Percentiles rank a stretch among this genome's conserved stretches.
phyloP scores from a whole-genome alignment of 1,140 invertebrate genomes.

The Tribolium castaneum region DNA sequence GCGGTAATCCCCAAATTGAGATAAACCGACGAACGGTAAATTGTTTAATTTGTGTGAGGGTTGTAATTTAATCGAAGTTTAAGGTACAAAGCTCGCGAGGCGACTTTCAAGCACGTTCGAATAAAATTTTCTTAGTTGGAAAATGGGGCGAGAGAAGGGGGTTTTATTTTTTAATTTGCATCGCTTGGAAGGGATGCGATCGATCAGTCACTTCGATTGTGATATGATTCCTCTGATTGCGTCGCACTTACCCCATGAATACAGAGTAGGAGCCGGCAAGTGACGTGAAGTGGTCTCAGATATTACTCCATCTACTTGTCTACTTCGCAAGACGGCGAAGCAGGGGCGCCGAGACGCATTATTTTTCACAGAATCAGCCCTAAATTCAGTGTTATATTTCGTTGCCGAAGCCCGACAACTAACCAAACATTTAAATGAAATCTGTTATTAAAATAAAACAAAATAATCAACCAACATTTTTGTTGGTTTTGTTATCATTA shows the following conservation, averaged over 20 bases:
- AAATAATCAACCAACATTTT: too few species aligned
- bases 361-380: neutral
- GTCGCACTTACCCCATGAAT: conserved; percentile 52
- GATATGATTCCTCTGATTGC: conserved; percentile 49
- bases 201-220: conserved; percentile 42
- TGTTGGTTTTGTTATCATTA: too few species aligned
- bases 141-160: neutral
- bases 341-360: conserved; percentile 12
- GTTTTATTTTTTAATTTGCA: conserved; percentile 33
- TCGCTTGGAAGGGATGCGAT: neutral
- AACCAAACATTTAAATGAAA: too few species aligned
- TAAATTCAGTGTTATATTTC: neutral
- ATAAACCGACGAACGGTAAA: conserved; percentile 32
- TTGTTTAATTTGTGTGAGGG: conserved; percentile 47
- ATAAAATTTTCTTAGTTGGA: neutral
- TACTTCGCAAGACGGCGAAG: neutral
- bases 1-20: conserved; percentile 46
- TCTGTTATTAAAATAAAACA: too few species aligned
- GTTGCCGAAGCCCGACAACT: too few species aligned
- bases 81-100: conserved; percentile 10
- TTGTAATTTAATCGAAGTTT: conserved; percentile 36
- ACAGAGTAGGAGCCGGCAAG: conserved; percentile 51
- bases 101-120: conserved; percentile 11
- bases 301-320: conserved; percentile 43
- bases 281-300: conserved; percentile 54